Conservation (phyloP, 2,888 invertebrate species). For the Mimachlamys varia region DNA sequence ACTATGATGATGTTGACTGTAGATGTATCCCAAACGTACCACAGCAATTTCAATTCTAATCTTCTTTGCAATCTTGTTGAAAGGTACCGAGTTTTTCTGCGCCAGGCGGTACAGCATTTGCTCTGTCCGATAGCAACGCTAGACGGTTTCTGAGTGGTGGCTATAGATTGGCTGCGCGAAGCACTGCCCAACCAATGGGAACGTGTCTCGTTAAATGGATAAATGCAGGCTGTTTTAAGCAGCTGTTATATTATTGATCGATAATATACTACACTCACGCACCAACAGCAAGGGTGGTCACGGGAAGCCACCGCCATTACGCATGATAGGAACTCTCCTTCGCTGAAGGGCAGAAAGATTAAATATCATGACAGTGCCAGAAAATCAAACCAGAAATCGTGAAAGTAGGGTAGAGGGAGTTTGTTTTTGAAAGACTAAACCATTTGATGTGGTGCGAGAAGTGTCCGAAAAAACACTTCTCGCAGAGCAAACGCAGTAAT, state of each 20-base stretch:
- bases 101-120: neutral
- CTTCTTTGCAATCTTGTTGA: neutral
- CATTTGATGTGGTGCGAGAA: neutral
- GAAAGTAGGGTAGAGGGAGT: neutral
- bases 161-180: neutral
- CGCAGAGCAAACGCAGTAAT: neutral
- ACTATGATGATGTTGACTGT: neutral
- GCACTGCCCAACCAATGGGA: neutral
- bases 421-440: neutral
- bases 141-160: neutral
- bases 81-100: neutral
- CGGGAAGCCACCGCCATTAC: neutral
- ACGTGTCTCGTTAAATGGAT: constrained; percentile 15
- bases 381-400: neutral
- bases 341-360: constrained; percentile 4
- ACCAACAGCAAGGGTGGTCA: neutral
- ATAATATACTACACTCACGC: constrained; percentile 29
- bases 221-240: constrained; percentile 31
- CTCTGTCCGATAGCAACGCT: constrained; percentile 31
- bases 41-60: constrained; percentile 33
- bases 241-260: neutral
- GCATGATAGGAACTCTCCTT: neutral
- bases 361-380: neutral
- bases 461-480: neutral
- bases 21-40: constrained; percentile 33